A percentile compares a stretch with the other conserved stretches of the same genome.
Evolutionary conservation across 1,140 invertebrate genomes (phyloP).

Genomic region (Idris sp.): DNA sequence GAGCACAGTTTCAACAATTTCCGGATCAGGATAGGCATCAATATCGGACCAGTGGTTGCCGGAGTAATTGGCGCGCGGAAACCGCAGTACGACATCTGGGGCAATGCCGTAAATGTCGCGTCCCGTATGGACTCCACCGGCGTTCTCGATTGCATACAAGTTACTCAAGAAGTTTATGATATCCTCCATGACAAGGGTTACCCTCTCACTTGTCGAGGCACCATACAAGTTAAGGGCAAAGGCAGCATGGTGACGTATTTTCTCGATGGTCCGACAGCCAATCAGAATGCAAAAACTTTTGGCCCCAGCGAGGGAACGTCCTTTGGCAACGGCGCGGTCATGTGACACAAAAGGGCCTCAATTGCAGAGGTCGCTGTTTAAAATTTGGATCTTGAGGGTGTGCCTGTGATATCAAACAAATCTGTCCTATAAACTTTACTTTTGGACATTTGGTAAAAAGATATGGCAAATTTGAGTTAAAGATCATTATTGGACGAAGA

Average conservation of each 20-base stretch:
- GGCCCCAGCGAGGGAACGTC: neutral
- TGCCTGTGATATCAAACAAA: slow-evolving; percentile 37
- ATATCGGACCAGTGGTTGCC: slow-evolving; percentile 95
- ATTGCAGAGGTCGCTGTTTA: slow-evolving; percentile 39
- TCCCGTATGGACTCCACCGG: slow-evolving; percentile 93
- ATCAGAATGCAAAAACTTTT: slow-evolving; percentile 1
- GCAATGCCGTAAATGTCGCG: slow-evolving; percentile 95
- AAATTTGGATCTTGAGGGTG: slow-evolving; percentile 13
- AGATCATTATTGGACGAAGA: no score
- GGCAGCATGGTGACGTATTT: slow-evolving; percentile 97
- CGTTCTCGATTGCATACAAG: slow-evolving; percentile 89
- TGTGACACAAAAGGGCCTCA: slow-evolving; percentile 32
- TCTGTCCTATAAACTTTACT: slow-evolving; percentile 26
- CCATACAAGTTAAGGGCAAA: slow-evolving; percentile 94
- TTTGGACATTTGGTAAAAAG: no score
- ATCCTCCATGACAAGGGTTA: slow-evolving; percentile 87
- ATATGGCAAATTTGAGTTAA: no score
- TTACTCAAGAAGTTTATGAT: slow-evolving; percentile 91
- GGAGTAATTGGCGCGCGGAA: slow-evolving; percentile 96
- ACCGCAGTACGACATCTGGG: slow-evolving; percentile 95
- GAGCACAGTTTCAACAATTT: slow-evolving; percentile 98
- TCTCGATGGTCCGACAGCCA: slow-evolving; percentile 80
- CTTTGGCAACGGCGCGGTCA: slow-evolving; percentile 14
- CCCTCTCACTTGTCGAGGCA: slow-evolving; percentile 87
- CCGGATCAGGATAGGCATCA: slow-evolving; percentile 94